Base-by-base conservation (phyloP, 2,888 invertebrate species). In the Caenorhabditis becei region DNA sequence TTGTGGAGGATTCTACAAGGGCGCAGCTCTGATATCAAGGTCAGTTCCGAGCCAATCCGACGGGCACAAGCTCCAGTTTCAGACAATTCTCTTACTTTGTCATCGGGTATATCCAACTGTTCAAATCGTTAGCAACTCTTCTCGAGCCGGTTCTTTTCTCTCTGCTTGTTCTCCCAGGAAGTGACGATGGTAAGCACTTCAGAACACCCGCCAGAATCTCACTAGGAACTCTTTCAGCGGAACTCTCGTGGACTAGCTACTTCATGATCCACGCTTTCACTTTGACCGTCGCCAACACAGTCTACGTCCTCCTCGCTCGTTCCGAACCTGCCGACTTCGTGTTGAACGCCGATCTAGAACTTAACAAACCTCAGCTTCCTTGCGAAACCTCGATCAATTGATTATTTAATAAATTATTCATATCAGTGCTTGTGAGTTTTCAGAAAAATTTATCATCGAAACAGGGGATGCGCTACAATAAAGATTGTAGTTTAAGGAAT, bases 1-100 rank as follows among this genome's bases (percentile, higher is more conserved):
- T 54, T 82, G 80, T 59, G 84, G 82, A 47, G 84, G 82, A 63
- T 82, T 80, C 72, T 84, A 84, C 59, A 82, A 82, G 58, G 84
- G 80, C 35, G 84, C 80, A 8, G 80, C 82, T 24, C 61, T 84
- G 59, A 84, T 82, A 70, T 82, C 82, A 65, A 82, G 84, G 84
- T 82, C 26, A n/a, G 16, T 11, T 10, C 62, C 16, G 26, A 20
- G 10, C 7, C 26, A 7, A 24, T 16, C 8, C 28, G 24, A 47
- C 8, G 18, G 23, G 20, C 16, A 20, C 1, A 32, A 28, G 32
- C 24, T 10, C 1, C 18, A 18, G 14, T 69, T 82, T 20, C 74
- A 84, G 84, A 41, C 84, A 80, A 67, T 80, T 82, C 65, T 82
- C 84, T 18, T 72, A 82, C 59, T 47, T 82, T 62, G 84, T 84